Evolutionary conservation across 2,797 vertebrate species (phyloP).

Genomic region (Leuciscus waleckii): DNA sequence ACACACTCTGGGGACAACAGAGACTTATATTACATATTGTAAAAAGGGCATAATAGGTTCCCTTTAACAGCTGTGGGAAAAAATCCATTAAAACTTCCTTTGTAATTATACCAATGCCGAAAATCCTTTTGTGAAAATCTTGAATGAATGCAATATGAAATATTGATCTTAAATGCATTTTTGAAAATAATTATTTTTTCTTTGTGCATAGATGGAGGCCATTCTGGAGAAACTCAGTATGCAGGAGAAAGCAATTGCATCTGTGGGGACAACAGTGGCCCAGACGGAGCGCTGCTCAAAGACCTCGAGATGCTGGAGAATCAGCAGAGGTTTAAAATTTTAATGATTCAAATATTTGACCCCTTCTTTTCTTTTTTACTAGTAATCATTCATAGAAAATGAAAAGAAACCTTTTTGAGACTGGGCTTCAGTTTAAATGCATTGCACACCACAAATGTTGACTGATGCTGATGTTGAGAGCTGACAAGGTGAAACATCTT

Average conservation of each 20-base stretch:
- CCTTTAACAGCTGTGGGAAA: neutral
- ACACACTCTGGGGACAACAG: too few species aligned
- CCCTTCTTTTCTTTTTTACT: neutral
- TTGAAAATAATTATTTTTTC: neutral
- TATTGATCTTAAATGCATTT: neutral
- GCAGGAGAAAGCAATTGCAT: conserved; percentile 82
- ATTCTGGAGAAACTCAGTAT: conserved; percentile 79
- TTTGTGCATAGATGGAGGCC: conserved; percentile 80
- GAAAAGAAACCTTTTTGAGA: neutral
- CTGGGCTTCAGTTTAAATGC: too few species aligned
- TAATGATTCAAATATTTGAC: neutral
- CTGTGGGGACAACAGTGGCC: conserved; percentile 79
- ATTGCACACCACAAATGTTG: neutral
- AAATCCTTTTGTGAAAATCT: neutral
- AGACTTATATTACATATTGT: too few species aligned
- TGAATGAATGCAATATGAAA: neutral
- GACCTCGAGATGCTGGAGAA: conserved; percentile 84
- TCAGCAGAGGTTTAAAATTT: conserved; percentile 80
- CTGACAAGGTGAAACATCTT: neutral
- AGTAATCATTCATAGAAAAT: conserved; percentile 2
- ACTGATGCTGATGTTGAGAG: neutral
- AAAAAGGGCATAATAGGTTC: too few species aligned
- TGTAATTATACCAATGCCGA: neutral
- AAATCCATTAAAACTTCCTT: too few species aligned
- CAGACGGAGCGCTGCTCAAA: conserved; percentile 86